Evolutionary conservation across 37 sponge, comb jelly and placozoan genomes (phyloP).

Genomic region (Dysidea cf. avara): DNA sequence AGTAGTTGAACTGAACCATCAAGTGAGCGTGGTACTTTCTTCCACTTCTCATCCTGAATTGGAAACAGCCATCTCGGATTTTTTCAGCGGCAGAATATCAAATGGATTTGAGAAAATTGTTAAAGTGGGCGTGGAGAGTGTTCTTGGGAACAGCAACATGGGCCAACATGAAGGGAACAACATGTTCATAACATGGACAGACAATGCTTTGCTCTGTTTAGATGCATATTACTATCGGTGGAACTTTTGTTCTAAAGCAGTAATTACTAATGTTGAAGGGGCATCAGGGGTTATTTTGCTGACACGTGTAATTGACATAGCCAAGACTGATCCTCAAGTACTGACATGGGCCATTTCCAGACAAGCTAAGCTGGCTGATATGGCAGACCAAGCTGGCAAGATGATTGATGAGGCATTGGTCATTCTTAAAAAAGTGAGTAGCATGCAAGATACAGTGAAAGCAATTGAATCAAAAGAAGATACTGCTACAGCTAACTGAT

Average conservation of each 20-base stretch:
- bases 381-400: too few relatives aligned
- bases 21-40: not conserved
- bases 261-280: conserved; percentile 18
- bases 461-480: not conserved
- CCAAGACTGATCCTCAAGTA: too few relatives aligned
- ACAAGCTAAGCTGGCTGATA: not conserved
- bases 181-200: too few relatives aligned
- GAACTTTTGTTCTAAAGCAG: conserved; percentile 26
- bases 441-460: not conserved
- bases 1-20: conserved; percentile 7
- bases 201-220: conserved; percentile 32
- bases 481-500: too few relatives aligned
- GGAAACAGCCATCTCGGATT: not conserved
- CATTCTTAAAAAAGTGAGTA: not conserved
- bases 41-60: not conserved
- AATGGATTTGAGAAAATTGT: conserved; percentile 8
- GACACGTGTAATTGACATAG: conserved; percentile 30
- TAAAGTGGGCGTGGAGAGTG: not conserved
- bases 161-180: conserved; percentile 16
- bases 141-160: conserved; percentile 8
- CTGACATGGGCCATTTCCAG: conserved; percentile 20
- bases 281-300: conserved; percentile 11
- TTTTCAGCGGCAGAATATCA: not conserved
- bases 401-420: not conserved
- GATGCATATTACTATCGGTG: conserved; percentile 41